phyloP scores from a whole-genome alignment of 2,888 invertebrate genomes.

The Mantis religiosa region DNA sequence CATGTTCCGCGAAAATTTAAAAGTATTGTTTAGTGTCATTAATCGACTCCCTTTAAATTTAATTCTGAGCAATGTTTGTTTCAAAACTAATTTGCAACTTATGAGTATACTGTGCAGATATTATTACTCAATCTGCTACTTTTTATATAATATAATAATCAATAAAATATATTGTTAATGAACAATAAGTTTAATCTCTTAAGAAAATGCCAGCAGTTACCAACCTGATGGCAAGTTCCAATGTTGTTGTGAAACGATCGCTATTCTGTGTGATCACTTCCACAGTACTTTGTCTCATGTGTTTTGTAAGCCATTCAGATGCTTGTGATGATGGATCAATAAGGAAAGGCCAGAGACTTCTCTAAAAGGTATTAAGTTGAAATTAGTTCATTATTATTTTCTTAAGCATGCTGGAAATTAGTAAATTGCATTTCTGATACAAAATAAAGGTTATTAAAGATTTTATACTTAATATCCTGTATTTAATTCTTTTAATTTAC shows the following conservation, averaged over 20 bases:
- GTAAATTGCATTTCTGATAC: too few relatives aligned
- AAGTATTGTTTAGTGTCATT: too few relatives aligned
- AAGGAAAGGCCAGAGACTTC: constrained; percentile 65
- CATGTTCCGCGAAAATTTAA: too few relatives aligned
- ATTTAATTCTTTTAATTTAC: too few relatives aligned
- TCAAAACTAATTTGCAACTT: neutral
- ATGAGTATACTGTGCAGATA: neutral
- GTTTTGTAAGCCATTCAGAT: constrained; percentile 72
- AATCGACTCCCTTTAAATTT: too few relatives aligned
- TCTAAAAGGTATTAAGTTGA: constrained; percentile 37
- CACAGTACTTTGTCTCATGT: constrained; percentile 60
- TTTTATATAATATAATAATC: too few relatives aligned
- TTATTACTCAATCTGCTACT: too few relatives aligned
- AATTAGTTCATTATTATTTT: neutral
- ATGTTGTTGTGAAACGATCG: constrained; percentile 64
- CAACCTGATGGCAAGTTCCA: constrained; percentile 70
- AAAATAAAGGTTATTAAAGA: too few relatives aligned
- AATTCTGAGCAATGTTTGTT: neutral
- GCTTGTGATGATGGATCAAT: constrained; percentile 88
- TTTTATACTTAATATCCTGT: too few relatives aligned
- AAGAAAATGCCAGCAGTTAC: neutral
- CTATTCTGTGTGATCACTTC: constrained; percentile 78
- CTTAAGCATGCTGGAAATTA: neutral
- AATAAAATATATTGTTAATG: neutral
- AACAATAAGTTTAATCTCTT: neutral